phyloP scores from a whole-genome alignment of 2,888 invertebrate species.

The Sinopyrophorus schimmeli region DNA sequence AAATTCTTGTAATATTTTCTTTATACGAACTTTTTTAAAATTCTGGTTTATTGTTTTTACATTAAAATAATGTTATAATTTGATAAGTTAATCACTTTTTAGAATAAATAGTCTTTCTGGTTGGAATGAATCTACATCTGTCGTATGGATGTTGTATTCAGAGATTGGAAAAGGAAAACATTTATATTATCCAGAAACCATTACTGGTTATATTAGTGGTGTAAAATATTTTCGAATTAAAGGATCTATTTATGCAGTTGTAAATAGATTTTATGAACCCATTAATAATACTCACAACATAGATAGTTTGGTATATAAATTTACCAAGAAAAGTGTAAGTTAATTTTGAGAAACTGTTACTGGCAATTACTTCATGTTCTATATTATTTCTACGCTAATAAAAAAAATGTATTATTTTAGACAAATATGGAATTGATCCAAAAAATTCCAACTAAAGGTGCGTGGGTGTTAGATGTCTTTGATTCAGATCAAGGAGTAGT shows the following conservation, averaged over 20 bases:
- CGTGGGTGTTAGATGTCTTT: conserved; percentile 44
- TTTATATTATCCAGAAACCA: conserved; percentile 21
- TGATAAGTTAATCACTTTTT: too few species aligned
- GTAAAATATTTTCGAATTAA: conserved; percentile 48
- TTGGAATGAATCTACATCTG: conserved; percentile 42
- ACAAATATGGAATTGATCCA: conserved; percentile 42
- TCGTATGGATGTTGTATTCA: conserved; percentile 42
- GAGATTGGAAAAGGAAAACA: conserved; percentile 31
- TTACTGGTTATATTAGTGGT: conserved; percentile 48
- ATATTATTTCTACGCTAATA: too few species aligned
- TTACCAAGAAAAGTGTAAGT: conserved; percentile 43
- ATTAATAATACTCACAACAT: conserved; percentile 42
- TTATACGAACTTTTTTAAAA: too few species aligned
- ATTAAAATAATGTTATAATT: too few species aligned
- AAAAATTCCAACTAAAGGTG: conserved; percentile 43
- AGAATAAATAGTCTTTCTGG: too few species aligned
- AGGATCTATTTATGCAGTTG: conserved; percentile 43
- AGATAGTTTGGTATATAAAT: conserved; percentile 43
- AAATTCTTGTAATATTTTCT: too few species aligned
- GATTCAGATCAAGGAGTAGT: conserved; percentile 47
- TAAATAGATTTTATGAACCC: conserved; percentile 47
- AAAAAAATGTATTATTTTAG: conserved; percentile 35
- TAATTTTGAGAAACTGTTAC: too few species aligned
- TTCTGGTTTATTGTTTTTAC: too few species aligned
- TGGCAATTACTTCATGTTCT: too few species aligned